Conservation (phyloP, 2,113 vertebrate species). For the Nesogale talazaci region DNA sequence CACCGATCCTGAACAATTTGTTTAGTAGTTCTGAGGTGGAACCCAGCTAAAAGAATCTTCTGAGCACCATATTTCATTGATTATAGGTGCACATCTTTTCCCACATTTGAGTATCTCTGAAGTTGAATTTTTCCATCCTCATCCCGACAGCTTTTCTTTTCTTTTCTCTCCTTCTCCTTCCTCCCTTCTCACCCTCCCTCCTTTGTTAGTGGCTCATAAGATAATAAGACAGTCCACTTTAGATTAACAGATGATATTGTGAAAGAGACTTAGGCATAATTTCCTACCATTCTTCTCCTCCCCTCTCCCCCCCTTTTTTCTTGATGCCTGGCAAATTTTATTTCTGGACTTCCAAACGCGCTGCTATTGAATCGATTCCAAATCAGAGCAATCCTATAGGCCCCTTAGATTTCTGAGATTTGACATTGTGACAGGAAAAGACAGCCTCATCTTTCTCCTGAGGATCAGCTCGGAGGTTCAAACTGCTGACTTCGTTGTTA, state of each 20-base stretch:
- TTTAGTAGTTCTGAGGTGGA: constrained; percentile 23
- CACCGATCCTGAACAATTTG: not conserved
- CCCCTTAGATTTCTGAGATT: no score
- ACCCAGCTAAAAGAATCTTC: not conserved
- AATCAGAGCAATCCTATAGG: no score
- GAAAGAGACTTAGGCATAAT: not conserved
- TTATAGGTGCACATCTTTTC: constrained; percentile 14
- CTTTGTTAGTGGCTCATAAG: not conserved
- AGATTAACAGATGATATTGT: constrained; percentile 18
- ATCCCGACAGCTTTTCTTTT: not conserved
- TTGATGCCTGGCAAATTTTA: not conserved
- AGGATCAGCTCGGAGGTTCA: no score
- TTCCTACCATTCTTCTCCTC: not conserved
- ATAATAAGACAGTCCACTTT: not conserved
- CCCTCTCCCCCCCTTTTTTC: not conserved
- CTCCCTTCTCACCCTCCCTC: not conserved
- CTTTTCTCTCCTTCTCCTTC: no score
- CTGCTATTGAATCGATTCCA: no score
- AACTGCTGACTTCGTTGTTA: no score
- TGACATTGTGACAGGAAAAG: no score
- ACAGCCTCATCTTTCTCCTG: no score
- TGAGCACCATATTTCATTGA: not conserved
- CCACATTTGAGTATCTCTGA: constrained; percentile 43
- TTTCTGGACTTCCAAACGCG: no score
- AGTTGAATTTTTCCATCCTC: not conserved